A percentile compares a stretch with the other conserved stretches of the same genome.
Evolutionary conservation across 2,113 vertebrate genomes (phyloP).

Genomic region (Proterorhinus semilunaris): DNA sequence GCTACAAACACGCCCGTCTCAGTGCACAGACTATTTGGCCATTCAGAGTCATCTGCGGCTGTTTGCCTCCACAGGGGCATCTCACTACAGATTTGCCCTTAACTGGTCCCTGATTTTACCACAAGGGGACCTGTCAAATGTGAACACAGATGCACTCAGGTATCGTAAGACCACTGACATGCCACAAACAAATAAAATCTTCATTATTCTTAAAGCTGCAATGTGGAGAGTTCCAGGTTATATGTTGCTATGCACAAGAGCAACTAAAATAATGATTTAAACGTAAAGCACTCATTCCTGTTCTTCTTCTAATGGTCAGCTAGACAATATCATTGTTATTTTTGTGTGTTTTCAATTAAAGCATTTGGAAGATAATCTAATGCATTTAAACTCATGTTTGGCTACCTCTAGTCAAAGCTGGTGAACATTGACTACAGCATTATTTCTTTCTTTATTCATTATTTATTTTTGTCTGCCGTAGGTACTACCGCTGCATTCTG

Average conservation of each 20-base stretch:
- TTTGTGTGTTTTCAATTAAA: too few species aligned
- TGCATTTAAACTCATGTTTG: too few species aligned
- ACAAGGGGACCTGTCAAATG: slow-evolving; percentile 74
- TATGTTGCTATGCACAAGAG: too few species aligned
- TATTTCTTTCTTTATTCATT: neutral
- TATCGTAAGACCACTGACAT: slow-evolving; percentile 21
- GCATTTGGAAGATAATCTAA: too few species aligned
- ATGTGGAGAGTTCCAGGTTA: too few species aligned
- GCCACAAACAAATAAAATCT: neutral
- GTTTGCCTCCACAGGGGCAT: slow-evolving; percentile 81
- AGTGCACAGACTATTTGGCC: slow-evolving; percentile 89
- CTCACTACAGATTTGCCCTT: slow-evolving; percentile 90
- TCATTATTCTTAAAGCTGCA: too few species aligned
- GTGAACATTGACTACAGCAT: neutral
- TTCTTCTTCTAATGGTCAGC: too few species aligned
- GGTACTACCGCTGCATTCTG: slow-evolving; percentile 88
- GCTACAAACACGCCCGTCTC: slow-evolving; percentile 80
- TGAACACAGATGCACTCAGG: slow-evolving; percentile 82
- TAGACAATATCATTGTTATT: too few species aligned
- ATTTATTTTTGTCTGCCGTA: slow-evolving; percentile 32
- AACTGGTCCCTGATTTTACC: slow-evolving; percentile 92
- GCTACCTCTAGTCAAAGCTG: neutral
- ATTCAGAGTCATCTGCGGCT: slow-evolving; percentile 83
- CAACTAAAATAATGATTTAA: too few species aligned
- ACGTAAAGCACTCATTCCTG: too few species aligned